Evolutionary conservation across 1,140 invertebrate species (phyloP), one percentile per base, ranked within the genome.

Genomic region (Probaryconus sp.): DNA sequence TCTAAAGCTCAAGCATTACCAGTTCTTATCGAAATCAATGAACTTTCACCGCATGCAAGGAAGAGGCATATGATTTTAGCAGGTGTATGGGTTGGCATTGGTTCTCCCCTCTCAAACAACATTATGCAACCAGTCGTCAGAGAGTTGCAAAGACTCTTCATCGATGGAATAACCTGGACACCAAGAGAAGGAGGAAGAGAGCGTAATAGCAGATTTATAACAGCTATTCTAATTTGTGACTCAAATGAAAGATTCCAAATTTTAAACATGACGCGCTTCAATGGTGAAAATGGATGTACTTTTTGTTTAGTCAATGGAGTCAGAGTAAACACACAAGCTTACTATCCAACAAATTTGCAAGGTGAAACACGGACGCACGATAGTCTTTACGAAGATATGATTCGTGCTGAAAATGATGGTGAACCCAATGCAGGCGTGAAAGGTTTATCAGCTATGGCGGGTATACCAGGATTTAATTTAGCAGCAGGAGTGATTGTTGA

Each of bases 381-480:
- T 4, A 20, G 2, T 7, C 38, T 50, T 20, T 14, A 11, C 11
- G 7, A 28, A 14, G 7, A 37, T 9, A 45, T 37, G 33, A n/a
- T 18, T 11, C 2, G 5, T 3, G 28, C 55, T 16, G 13, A 35
- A 14, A 10, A 45, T 7, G 5, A 7, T 14, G 42, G 30, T 4
- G 18, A 5, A 24, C 2, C 14, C 2, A 11, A 20, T 14, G 5
- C 3, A 9, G 38, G 40, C 5, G 40, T 58, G 3, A 21, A 42
- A 42, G 51, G 51, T 5, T 26, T 28, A 9, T 58, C 53, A 14
- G 53, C 38, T 20, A 43, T 56, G n/a, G 55, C 42, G 10, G 17
- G 6, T 9, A 1, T 60, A 6, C 31, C 55, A 13, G 13, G 6
- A 17, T 47, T 47, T 11, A 18, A 60, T 13, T 18, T 47, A 7